These are phyloP conservation scores for Macaca nemestrina DNA, from an alignment of 2,113 vertebrate genomes.

Conservation along the genomic window DNA sequence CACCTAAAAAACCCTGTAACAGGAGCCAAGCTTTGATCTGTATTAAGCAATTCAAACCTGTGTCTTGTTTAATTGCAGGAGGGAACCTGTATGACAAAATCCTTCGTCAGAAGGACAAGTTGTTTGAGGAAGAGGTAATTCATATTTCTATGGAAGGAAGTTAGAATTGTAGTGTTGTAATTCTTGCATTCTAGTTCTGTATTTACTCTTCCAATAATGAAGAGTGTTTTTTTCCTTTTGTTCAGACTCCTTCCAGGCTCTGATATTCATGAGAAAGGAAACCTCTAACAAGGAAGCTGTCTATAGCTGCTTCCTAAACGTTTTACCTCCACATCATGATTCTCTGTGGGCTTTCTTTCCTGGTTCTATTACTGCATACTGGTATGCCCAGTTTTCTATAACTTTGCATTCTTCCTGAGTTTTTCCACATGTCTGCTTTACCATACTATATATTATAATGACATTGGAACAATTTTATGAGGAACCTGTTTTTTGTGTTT, in stretches of 20 bases:
- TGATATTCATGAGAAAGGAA: slow-evolving; percentile 68
- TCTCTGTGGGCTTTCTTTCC: slow-evolving; percentile 69
- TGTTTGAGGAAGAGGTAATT: slow-evolving; percentile 95
- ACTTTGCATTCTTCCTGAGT: slow-evolving; percentile 60
- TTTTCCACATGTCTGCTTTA: slow-evolving; percentile 56
- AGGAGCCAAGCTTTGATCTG: slow-evolving; percentile 10
- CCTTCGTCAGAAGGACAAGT: slow-evolving; percentile 93
- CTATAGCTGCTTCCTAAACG: slow-evolving; percentile 68
- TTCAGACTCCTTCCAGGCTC: slow-evolving; percentile 61
- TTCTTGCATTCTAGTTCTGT: slow-evolving; percentile 52
- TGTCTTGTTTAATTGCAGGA: slow-evolving; percentile 86
- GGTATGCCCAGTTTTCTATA: slow-evolving; percentile 64
- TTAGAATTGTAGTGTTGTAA: slow-evolving; percentile 42
- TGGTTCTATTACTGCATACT: slow-evolving; percentile 63
- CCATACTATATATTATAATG: slow-evolving; percentile 45
- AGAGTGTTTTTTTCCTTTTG: slow-evolving; percentile 62
- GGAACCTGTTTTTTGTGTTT: slow-evolving; percentile 3
- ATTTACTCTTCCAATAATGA: slow-evolving; percentile 65
- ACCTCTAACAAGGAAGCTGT: slow-evolving; percentile 70
- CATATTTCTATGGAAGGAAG: slow-evolving; percentile 54
- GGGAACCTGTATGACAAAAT: slow-evolving; percentile 99
- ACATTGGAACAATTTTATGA: slow-evolving; percentile 43
- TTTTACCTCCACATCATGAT: slow-evolving; percentile 67
- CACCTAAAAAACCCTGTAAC: slow-evolving; percentile 5
- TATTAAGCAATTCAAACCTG: slow-evolving; percentile 57